Conservation (phyloP, 2,888 invertebrate species). For the Fragum fragum region DNA sequence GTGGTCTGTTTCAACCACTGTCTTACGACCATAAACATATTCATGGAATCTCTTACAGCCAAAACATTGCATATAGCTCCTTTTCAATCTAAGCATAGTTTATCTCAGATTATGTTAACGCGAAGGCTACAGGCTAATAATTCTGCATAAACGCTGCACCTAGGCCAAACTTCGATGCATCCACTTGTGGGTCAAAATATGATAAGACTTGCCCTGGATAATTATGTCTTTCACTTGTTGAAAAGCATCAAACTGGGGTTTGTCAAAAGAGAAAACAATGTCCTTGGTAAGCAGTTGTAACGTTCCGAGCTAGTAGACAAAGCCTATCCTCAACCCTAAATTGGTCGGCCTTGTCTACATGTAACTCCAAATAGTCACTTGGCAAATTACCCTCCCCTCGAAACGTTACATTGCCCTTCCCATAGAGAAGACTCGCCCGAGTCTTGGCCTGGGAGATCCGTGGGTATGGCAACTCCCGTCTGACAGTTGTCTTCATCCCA, state of each 20-base stretch:
- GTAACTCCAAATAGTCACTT: too few relatives aligned
- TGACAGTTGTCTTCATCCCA: too few relatives aligned
- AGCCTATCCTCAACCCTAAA: too few relatives aligned
- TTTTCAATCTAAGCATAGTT: constrained; percentile 72
- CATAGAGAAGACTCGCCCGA: too few relatives aligned
- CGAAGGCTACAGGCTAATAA: constrained; percentile 68
- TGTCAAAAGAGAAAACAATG: constrained; percentile 38
- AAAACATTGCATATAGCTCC: constrained; percentile 11
- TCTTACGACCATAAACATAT: constrained; percentile 51
- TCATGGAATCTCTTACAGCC: constrained; percentile 14
- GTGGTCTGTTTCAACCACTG: constrained; percentile 58
- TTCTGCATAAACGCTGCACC: constrained; percentile 60
- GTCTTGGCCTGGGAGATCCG: too few relatives aligned
- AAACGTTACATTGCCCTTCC: too few relatives aligned
- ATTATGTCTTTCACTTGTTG: constrained; percentile 11
- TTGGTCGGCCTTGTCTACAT: too few relatives aligned
- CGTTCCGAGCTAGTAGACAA: too few relatives aligned
- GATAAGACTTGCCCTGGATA: constrained; percentile 31
- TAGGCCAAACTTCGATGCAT: constrained; percentile 19
- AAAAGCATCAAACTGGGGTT: constrained; percentile 21
- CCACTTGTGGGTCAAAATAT: constrained; percentile 18
- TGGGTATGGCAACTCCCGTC: too few relatives aligned
- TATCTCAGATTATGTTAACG: constrained; percentile 66
- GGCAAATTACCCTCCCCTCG: too few relatives aligned
- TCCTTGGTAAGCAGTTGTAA: constrained; percentile 33